phyloP scores from a whole-genome alignment of 2,888 invertebrate genomes.

The Harpalus rubripes region DNA sequence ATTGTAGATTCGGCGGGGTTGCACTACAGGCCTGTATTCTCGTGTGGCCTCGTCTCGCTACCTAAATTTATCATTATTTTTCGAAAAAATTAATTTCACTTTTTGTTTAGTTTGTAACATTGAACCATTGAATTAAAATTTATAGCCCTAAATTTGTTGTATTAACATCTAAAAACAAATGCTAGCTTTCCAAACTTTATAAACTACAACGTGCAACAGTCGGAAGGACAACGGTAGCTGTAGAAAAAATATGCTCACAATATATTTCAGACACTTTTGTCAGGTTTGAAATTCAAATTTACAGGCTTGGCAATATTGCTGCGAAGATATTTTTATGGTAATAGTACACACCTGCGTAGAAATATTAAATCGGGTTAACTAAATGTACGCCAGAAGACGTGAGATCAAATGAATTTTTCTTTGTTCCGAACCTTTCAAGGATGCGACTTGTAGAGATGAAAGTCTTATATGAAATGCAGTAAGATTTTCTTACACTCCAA shows the following conservation, averaged over 20 bases:
- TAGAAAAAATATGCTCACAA: slow-evolving; percentile 26
- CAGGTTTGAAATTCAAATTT: slow-evolving; percentile 44
- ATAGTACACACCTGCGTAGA: slow-evolving; percentile 29
- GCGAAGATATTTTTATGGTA: slow-evolving; percentile 37
- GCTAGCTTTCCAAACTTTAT: background rate
- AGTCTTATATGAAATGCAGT: background rate
- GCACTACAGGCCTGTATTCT: too few species aligned
- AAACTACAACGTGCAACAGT: background rate
- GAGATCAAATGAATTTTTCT: slow-evolving; percentile 21
- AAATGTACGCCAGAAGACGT: background rate
- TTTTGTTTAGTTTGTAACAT: background rate
- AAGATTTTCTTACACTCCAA: background rate
- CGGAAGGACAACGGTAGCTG: slow-evolving; percentile 1
- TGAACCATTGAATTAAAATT: background rate
- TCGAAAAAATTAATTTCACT: too few species aligned
- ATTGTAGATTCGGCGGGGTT: too few species aligned
- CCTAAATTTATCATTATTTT: too few species aligned
- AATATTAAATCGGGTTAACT: slow-evolving; percentile 32
- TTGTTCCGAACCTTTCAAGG: background rate
- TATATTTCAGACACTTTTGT: slow-evolving; percentile 34
- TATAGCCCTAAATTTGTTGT: background rate
- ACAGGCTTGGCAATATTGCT: slow-evolving; percentile 23
- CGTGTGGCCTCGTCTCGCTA: too few species aligned
- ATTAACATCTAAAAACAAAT: slow-evolving; percentile 9
- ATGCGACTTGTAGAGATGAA: background rate